Evolutionary conservation across 1,140 invertebrate species (phyloP), one percentile per base, ranked within the genome.

Genomic region (Macrotrachela quadricornifera): DNA sequence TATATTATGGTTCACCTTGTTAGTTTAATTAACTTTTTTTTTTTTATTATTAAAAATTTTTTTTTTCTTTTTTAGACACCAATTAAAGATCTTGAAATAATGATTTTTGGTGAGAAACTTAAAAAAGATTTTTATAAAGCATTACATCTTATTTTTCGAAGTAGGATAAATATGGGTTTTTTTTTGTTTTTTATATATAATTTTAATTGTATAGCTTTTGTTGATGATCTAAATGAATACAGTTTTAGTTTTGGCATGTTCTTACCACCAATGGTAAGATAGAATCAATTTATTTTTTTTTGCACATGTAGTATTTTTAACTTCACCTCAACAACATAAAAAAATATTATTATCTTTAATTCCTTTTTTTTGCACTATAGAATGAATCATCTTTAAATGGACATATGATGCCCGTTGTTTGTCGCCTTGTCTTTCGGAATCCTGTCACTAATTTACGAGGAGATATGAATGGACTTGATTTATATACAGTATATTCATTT

Each of bases 11-110:
- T 70, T 15, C 67, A 63, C 50, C 43, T 73, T 36, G 71, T 73
- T 51, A 57, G 61, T 61, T 52, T 18, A 18, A 49, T 30, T 30
- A 42, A 6, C 48, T 17, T 37, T 52, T 48, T 38, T 36, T 50
- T 51, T 43, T 41, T 16, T 16, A 13, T 11, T 44, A 15, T 54
- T 15, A 18, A 38, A 17, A 49, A 13, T 30, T n/a, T 36, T 49
- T 51, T 40, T 49, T 47, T 50, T 9, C 12, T 50, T 58, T 58
- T 53, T 12, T 51, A 71, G 70, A 63, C 63, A 49, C 64, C 69
- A 39, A 64, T 62, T 45, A 71, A 68, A 58, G 71, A 73, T 49
- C 63, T 69, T 59, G 73, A 73, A 59, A 59, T 72, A 16, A 63
- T 72, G 36, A 58, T 74, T n/a, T 51, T 74, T 8, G 61, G 64